phyloP scores from a whole-genome alignment of 2,113 vertebrate species.

The Eclectus roratus region DNA sequence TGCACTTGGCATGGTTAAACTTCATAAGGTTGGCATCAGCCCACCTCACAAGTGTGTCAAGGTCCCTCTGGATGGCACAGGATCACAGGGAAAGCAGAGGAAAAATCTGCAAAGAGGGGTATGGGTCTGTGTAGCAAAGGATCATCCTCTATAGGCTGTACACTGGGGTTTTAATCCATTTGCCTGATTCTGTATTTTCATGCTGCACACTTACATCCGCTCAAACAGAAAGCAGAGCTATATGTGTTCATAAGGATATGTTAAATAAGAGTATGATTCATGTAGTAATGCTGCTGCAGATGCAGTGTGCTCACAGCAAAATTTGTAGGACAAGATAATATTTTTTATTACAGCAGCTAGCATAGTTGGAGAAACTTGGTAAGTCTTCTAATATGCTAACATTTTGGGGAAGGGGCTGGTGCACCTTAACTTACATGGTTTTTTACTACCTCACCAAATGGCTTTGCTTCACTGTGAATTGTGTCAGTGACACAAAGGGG shows the following conservation, averaged over 20 bases:
- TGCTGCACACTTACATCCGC: rapidly evolving
- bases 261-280: not conserved
- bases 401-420: not conserved
- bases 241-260: not conserved
- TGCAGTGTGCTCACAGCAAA: not conserved
- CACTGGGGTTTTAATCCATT: not conserved
- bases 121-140: not conserved
- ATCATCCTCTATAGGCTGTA: not conserved
- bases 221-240: not conserved
- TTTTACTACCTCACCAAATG: not conserved
- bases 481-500: not conserved
- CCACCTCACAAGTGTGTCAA: too few relatives aligned
- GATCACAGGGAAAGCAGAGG: not conserved
- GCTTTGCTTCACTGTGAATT: not conserved
- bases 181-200: not conserved
- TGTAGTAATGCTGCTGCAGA: not conserved
- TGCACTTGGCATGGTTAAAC: too few relatives aligned
- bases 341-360: not conserved
- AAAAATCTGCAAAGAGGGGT: not conserved
- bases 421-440: not conserved
- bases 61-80: too few relatives aligned
- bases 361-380: not conserved
- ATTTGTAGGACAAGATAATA: not conserved
- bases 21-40: too few relatives aligned
- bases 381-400: not conserved